A percentile compares a stretch with the other conserved stretches of the same genome.
Conservation (phyloP, 2,797 vertebrate genomes). For the Hemitrygon akajei region DNA sequence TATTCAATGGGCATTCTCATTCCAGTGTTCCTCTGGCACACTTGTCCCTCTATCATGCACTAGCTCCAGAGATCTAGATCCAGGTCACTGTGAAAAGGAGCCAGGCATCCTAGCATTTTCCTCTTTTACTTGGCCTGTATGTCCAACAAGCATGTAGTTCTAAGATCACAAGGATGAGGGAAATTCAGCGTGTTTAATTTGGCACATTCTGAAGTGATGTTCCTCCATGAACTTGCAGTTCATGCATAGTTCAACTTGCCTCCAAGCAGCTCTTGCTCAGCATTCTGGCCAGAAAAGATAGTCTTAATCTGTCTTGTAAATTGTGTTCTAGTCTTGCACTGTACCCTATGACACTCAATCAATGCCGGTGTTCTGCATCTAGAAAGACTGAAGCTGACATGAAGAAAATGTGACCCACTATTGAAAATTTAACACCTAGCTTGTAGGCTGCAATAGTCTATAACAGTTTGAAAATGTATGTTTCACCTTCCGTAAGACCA, state of each 20-base stretch:
- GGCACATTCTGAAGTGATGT: neutral
- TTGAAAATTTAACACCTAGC: neutral
- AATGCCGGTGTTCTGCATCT: neutral
- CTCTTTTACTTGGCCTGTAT: neutral
- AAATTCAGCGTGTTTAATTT: neutral
- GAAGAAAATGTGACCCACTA: neutral
- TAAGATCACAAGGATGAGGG: neutral
- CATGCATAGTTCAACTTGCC: neutral
- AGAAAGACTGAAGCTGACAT: neutral
- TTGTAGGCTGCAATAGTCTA: neutral
- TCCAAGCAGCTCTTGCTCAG: neutral
- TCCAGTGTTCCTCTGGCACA: neutral
- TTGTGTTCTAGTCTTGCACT: neutral
- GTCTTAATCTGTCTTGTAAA: constrained; percentile 12
- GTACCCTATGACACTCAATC: neutral
- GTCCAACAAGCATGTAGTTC: neutral
- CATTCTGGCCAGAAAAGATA: neutral
- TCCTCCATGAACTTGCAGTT: neutral
- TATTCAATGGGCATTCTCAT: neutral
- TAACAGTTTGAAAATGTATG: neutral
- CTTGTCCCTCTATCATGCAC: neutral
- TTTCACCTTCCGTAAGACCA: neutral
- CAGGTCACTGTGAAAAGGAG: neutral
- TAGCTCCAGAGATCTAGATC: neutral
- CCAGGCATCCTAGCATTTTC: too few relatives aligned